phyloP scores from a whole-genome alignment of 1,140 invertebrate species.

The Delia radicum region DNA sequence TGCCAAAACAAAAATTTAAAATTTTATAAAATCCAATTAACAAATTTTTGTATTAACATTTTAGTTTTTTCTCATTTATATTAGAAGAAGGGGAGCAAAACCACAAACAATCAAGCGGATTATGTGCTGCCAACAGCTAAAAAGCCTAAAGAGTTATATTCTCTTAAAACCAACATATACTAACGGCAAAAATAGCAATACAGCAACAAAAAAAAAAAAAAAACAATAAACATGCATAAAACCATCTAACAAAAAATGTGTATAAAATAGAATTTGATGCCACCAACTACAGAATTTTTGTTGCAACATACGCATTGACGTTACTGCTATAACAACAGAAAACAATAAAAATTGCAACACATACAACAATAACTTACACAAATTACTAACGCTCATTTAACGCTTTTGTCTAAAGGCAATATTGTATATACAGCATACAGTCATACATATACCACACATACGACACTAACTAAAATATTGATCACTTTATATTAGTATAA shows the following conservation, averaged over 20 bases:
- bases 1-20: no score
- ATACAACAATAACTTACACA: background rate
- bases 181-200: no score
- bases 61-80: background rate
- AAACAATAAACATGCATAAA: no score
- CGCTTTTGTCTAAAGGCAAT: constrained; percentile 1
- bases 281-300: background rate
- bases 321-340: background rate
- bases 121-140: background rate
- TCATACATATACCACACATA: no score
- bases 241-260: no score
- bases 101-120: constrained; percentile 1
- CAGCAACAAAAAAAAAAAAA: no score
- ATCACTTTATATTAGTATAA: no score
- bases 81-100: no score
- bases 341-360: background rate
- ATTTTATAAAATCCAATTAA: no score
- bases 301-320: background rate
- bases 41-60: background rate
- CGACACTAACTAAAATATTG: no score
- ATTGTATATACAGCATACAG: background rate
- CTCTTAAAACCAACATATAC: background rate
- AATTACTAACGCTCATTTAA: background rate
- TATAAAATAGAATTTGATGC: no score
- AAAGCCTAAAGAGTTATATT: background rate